phyloP scores from a whole-genome alignment of 2,113 vertebrate species.

The Noctilio leporinus region DNA sequence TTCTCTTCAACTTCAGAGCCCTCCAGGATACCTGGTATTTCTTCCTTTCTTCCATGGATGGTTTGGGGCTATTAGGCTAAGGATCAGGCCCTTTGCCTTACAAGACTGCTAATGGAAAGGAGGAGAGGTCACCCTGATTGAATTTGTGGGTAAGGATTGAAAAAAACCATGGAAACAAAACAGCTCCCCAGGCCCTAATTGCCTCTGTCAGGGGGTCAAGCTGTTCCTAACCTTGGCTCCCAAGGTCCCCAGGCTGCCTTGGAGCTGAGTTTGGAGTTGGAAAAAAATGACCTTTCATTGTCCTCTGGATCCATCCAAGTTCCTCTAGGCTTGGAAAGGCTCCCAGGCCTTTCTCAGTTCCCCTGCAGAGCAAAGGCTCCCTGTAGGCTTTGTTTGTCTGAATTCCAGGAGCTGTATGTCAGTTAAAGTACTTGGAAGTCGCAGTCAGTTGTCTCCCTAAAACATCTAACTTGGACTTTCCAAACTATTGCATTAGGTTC shows the following conservation, averaged over 20 bases:
- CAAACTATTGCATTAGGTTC: conserved; percentile 12
- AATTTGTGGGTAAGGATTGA: neutral
- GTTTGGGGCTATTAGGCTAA: neutral
- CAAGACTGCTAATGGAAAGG: neutral
- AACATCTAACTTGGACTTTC: conserved; percentile 2
- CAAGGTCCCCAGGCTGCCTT: neutral
- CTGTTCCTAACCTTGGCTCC: conserved; percentile 5
- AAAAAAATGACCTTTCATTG: conserved; percentile 36
- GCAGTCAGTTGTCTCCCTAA: neutral
- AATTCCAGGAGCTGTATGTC: conserved; percentile 4
- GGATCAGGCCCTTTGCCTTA: neutral
- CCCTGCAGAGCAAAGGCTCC: conserved; percentile 14
- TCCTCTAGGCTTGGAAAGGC: conserved; percentile 26
- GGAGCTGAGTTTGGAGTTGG: neutral
- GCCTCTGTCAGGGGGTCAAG: neutral
- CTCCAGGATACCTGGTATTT: neutral
- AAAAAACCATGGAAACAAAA: neutral
- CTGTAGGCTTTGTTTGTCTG: conserved; percentile 29
- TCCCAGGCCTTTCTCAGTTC: conserved; percentile 33
- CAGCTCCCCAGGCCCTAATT: neutral
- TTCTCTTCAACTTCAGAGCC: neutral
- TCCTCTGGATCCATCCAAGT: neutral
- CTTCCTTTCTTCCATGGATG: neutral
- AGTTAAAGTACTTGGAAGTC: conserved; percentile 9
- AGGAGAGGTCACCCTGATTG: neutral